Evolutionary conservation across 2,888 invertebrate species (phyloP), one percentile per base, ranked within the genome.

Genomic region (Perizoma flavofasciatum): DNA sequence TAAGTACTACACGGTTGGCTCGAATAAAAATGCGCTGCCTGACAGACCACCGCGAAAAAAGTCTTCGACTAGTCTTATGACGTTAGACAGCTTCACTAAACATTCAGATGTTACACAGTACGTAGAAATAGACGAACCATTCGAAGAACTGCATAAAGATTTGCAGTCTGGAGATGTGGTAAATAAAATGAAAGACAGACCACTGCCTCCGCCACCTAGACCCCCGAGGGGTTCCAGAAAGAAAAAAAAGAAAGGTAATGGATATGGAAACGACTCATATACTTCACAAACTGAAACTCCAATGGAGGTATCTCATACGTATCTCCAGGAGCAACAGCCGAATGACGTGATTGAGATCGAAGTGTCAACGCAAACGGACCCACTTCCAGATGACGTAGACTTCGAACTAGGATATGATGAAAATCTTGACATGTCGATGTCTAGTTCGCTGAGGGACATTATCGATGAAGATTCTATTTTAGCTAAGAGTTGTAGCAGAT

Each of bases 331-430:
- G 22, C 70, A 77, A 54, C 81, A 77, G 59, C 54, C 75, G 45
- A 87, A 90, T 49, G 82, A 88, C 66, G 75, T 92, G 32, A 79
- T 93, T 63, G 96, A 96, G 83, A 94, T 95, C 33, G 96, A 96
- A 76, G 95, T 96, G 5, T 96, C 96, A 0, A 96, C 96, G 0
- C 97, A 97, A 86, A 97, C 97, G 0, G 97, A 97, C 84, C 96
- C 97, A 0, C 81, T 97, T 46, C 96, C 96, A 0, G 96, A 96
- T 71, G 96, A 96, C 71, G 94, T 95, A 59, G 93, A 94, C 66
- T 94, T 94, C 76, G 95, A 95, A 75, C 86, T 93, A 69, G 88
- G 93, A 22, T 77, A 91, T 58, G 92, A 93, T 64, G 92, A 91
- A 65, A 85, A 88, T 73, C 68, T 91, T 43, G 88, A 92, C 59